Conservation (phyloP, 2,888 invertebrate species). For the Troides oblongomaculatus region DNA sequence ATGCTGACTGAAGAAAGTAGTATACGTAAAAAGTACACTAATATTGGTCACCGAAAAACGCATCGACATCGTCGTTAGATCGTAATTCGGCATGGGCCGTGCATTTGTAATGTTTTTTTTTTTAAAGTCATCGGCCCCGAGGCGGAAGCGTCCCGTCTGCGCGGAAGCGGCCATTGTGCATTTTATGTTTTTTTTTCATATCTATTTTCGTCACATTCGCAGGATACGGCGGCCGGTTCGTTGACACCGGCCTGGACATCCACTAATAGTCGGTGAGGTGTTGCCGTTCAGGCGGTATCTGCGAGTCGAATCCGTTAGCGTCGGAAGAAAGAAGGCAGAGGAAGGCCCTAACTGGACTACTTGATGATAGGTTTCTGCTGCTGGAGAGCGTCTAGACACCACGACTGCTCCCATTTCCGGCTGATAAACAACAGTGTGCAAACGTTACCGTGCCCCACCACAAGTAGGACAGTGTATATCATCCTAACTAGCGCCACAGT, state of each 20-base stretch:
- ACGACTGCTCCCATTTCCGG: no score
- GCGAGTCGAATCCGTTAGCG: no score
- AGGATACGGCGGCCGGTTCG: constrained; percentile 57
- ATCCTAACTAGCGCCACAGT: no score
- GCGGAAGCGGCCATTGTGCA: constrained; percentile 67
- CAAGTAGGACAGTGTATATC: no score
- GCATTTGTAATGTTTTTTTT: constrained; percentile 56
- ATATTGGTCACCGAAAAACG: constrained; percentile 12
- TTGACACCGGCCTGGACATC: constrained; percentile 31
- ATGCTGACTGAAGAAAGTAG: not conserved
- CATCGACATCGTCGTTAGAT: constrained; percentile 50
- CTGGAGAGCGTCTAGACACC: no score
- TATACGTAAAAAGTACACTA: not conserved
- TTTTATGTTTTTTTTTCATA: constrained; percentile 51
- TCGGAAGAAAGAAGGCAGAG: no score
- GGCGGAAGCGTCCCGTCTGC: constrained; percentile 63
- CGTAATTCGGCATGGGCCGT: constrained; percentile 59
- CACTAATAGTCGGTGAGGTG: not conserved
- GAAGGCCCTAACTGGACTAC: no score
- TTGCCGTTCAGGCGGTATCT: not conserved
- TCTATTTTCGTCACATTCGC: constrained; percentile 68
- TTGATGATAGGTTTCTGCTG: no score
- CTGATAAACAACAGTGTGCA: no score
- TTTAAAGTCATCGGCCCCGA: constrained; percentile 52
- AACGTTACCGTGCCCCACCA: no score